A percentile compares a stretch with the other conserved stretches of the same genome.
Evolutionary conservation across 2,797 vertebrate species (phyloP).

Genomic region (Alcedo quadribrachys): DNA sequence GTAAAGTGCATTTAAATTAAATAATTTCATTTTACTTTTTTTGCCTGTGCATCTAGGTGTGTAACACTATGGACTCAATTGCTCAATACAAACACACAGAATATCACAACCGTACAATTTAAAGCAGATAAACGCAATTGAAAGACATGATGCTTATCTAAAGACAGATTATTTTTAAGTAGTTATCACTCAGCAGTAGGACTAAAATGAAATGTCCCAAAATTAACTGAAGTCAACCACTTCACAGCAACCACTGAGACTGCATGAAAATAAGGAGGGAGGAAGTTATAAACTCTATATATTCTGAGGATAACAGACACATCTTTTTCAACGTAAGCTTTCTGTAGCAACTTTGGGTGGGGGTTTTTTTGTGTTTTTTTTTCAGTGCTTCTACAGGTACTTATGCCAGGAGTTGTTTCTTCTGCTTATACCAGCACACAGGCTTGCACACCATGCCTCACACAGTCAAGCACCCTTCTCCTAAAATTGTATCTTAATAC

Average conservation of each 20-base stretch:
- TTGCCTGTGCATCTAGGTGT: not conserved
- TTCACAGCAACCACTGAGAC: not conserved
- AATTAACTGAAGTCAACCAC: not conserved
- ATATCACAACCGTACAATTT: not conserved
- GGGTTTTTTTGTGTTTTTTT: too few relatives aligned
- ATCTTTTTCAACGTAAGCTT: not conserved
- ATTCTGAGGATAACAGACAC: not conserved
- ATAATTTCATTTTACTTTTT: not conserved
- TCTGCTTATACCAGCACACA: not conserved
- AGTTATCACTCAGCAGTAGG: not conserved
- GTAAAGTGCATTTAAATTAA: not conserved
- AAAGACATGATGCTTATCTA: not conserved
- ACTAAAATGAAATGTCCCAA: not conserved
- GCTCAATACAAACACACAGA: not conserved
- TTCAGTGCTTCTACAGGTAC: accelerated
- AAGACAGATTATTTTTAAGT: not conserved
- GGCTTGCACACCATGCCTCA: not conserved
- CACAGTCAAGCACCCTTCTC: not conserved
- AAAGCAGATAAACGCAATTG: not conserved
- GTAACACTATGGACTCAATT: not conserved
- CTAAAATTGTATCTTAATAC: not conserved
- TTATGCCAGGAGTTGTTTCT: not conserved
- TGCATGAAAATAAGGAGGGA: not conserved
- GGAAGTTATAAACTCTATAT: not conserved
- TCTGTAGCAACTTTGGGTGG: not conserved